These are phyloP conservation scores for Oceanodroma tethys DNA, from an alignment of 2,113 vertebrate genomes.

Conservation along the genomic window DNA sequence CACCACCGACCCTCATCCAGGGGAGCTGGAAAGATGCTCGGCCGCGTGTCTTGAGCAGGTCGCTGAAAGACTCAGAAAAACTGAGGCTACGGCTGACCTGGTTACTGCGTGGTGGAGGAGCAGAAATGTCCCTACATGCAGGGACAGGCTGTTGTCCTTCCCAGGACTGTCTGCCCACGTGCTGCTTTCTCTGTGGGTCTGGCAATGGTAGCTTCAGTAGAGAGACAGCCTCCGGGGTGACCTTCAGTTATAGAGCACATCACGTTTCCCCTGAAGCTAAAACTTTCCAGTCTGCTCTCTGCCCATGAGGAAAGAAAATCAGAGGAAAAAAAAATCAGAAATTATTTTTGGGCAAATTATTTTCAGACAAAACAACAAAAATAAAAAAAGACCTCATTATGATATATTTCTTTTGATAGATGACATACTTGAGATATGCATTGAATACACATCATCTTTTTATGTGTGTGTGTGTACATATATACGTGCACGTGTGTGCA, in stretches of 20 bases:
- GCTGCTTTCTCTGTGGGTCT: not conserved
- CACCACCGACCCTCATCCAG: rapidly evolving
- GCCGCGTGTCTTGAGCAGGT: not conserved
- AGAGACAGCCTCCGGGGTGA: not conserved
- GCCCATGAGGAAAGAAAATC: not conserved
- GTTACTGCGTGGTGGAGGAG: not conserved
- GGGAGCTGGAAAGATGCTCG: not conserved
- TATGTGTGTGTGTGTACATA: not conserved
- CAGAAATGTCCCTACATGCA: not conserved
- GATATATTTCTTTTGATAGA: not conserved
- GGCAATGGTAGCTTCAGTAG: not conserved
- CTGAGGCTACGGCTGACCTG: not conserved
- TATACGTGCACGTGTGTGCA: rapidly evolving
- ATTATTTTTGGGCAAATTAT: not conserved
- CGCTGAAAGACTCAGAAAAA: not conserved
- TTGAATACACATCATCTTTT: not conserved
- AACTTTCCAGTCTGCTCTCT: not conserved
- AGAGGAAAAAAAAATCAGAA: not conserved
- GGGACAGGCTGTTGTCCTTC: not conserved
- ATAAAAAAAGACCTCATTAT: not conserved
- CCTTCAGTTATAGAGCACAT: not conserved
- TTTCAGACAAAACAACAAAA: not conserved
- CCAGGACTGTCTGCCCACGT: not conserved
- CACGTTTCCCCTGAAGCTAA: not conserved
- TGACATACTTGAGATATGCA: not conserved